These are phyloP conservation scores for Cerastoderma edule DNA, from an alignment of 2,888 invertebrate genomes.

Conservation along the genomic window DNA sequence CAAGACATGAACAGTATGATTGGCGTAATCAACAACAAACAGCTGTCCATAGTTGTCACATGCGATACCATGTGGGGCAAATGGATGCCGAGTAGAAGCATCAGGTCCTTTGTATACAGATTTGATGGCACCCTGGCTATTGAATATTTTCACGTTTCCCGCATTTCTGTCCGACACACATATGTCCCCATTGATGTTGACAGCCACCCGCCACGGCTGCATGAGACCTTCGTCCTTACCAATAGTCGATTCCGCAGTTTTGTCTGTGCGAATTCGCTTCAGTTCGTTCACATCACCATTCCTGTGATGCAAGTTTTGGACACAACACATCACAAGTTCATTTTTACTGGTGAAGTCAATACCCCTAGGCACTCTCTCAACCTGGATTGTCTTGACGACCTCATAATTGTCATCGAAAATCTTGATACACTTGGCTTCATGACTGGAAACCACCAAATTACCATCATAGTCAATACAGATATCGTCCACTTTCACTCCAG, in stretches of 20 bases:
- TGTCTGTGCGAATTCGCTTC: constrained; percentile 20
- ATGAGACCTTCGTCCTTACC: constrained; percentile 31
- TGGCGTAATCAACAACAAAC: constrained; percentile 67
- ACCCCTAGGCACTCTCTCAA: constrained; percentile 55
- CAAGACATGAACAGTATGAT: constrained; percentile 62
- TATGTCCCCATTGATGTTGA: constrained; percentile 69
- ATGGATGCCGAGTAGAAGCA: constrained; percentile 42
- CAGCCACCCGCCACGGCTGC: constrained; percentile 63
- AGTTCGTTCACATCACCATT: constrained; percentile 51
- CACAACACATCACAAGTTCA: constrained; percentile 52
- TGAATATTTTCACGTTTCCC: constrained; percentile 61
- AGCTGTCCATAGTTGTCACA: constrained; percentile 69
- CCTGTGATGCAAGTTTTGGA: constrained; percentile 53
- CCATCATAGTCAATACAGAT: constrained; percentile 48
- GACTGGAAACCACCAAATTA: constrained; percentile 49
- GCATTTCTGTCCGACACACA: constrained; percentile 67
- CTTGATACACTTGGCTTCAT: constrained; percentile 53
- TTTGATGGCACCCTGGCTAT: constrained; percentile 52
- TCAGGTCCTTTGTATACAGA: constrained; percentile 51
- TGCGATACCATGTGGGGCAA: constrained; percentile 65
- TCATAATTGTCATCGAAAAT: constrained; percentile 39
- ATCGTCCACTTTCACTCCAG: constrained; percentile 56
- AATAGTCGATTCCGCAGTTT: constrained; percentile 1
- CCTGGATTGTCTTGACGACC: constrained; percentile 45
- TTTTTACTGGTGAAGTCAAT: constrained; percentile 34